Base-by-base conservation (phyloP, 2,888 invertebrate genomes). In the Silvanus unidentatus region DNA sequence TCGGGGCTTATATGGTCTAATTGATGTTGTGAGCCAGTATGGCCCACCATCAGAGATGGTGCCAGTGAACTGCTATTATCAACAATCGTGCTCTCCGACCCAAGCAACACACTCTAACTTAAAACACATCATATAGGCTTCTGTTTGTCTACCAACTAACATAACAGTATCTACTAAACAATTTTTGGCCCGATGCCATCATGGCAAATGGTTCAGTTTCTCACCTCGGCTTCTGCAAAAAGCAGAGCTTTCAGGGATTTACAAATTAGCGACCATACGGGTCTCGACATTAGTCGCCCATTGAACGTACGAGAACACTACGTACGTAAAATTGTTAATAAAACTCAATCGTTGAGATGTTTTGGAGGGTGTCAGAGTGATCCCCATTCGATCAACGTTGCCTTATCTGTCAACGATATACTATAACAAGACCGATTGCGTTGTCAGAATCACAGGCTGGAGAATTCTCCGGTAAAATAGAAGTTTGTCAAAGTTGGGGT, bases 331-430 rank as follows among this genome's bases (percentile, higher is more conserved):
- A 37, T 37, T 37, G 37, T 15, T 37, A 37, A 37, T 37, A 37
- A 37, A 37, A 37, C 16, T 37, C 15, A 5, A 37, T 37, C 37
- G 12, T 15, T 15, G 37, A 12, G 37, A 16, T 16, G 9, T 9
- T 16, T n/a, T 15, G 2, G 4, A 37, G n/a, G 32, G 32, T 12
- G 32, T 3, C 4, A 32, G 10, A n/a, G 11, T n/a, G 32, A 15
- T 13, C 37, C 15, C n/a, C 32, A 12, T 16, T 37, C 37, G 37
- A 37, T 37, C 37, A 37, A 37, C 32, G 32, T 32, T 32, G 13
- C 37, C 37, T 37, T 37, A 37, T 37, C 37, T 16, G 37, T 37
- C 37, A 37, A 16, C 16, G 37, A 37, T 37, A n/a, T n/a, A 37
- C 15, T 37, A 22, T 22, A 32, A 37, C 37, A 37, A 37, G 37